Evolutionary conservation across 2,797 vertebrate genomes (phyloP).

Genomic region (Chlorospingus flavigularis): DNA sequence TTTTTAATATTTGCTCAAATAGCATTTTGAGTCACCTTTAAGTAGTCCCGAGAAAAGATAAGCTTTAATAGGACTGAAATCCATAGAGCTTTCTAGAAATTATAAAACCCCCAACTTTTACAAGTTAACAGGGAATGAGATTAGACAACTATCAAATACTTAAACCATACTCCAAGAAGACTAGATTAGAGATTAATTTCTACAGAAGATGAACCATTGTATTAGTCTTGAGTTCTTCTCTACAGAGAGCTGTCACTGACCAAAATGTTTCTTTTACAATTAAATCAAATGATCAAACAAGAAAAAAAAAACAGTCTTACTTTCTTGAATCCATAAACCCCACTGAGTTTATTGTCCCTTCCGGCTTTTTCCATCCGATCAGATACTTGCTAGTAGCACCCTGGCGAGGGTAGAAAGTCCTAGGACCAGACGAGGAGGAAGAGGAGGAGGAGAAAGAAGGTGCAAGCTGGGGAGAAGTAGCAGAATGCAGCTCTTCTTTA

Average conservation of each 20-base stretch:
- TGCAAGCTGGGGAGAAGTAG: constrained; percentile 80
- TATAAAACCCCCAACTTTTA: neutral
- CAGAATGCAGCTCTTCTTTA: constrained; percentile 83
- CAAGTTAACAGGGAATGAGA: neutral
- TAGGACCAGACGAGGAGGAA: constrained; percentile 83
- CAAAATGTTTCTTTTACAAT: neutral
- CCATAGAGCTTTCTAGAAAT: neutral
- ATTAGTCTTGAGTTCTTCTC: neutral
- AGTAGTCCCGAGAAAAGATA: neutral
- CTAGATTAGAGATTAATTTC: neutral
- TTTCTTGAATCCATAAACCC: constrained; percentile 96
- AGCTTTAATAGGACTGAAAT: constrained; percentile 14
- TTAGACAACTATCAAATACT: neutral
- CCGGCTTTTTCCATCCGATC: constrained; percentile 98
- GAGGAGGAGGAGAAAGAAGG: constrained; percentile 84
- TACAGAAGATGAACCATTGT: neutral
- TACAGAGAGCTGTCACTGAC: neutral
- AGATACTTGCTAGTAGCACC: constrained; percentile 97
- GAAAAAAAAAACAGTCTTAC: constrained; percentile 77
- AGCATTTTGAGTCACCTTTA: neutral
- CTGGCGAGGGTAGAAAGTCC: constrained; percentile 96
- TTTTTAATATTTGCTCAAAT: constrained; percentile 10
- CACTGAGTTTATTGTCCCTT: constrained; percentile 95
- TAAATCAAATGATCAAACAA: constrained; percentile 14
- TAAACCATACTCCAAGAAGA: neutral